Evolutionary conservation across 2,113 vertebrate genomes (phyloP).

Genomic region (Rallus limicola): DNA sequence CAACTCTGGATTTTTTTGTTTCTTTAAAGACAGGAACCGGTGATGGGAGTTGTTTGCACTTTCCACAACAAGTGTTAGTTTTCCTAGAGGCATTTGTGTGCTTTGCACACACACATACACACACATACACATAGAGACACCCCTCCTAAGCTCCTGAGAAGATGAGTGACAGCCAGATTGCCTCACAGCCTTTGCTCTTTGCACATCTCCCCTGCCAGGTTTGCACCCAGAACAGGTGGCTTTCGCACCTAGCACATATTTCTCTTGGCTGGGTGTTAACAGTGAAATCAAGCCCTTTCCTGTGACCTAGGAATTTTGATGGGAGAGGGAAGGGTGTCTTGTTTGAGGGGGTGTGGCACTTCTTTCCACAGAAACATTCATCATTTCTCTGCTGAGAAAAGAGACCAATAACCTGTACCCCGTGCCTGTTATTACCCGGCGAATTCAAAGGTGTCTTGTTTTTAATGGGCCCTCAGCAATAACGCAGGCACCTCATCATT

Average conservation of each 20-base stretch:
- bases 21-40: background rate
- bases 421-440: conserved; percentile 45
- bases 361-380: conserved; percentile 56
- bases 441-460: conserved; percentile 63
- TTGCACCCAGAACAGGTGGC: conserved; percentile 38
- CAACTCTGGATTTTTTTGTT: background rate
- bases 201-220: conserved; percentile 24
- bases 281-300: conserved; percentile 62
- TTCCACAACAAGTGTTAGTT: background rate
- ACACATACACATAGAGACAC: background rate
- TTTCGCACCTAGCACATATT: conserved; percentile 57
- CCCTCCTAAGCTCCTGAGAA: background rate
- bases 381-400: conserved; percentile 57
- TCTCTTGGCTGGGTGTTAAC: conserved; percentile 35
- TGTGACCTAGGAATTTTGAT: conserved; percentile 60
- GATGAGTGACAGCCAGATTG: conserved; percentile 45
- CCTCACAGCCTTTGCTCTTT: background rate
- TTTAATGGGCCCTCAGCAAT: conserved; percentile 65
- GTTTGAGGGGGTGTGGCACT: conserved; percentile 17
- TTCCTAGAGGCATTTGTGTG: background rate
- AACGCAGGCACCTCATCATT: conserved; percentile 27
- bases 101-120: background rate
- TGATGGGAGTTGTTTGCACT: background rate
- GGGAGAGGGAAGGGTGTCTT: conserved; percentile 18
- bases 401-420: conserved; percentile 39